Percentiles rank a stretch among this genome's conserved stretches.
These are phyloP conservation scores for Cyrtorhinus lividipennis DNA, from an alignment of 1,140 invertebrate genomes.

Conservation along the genomic window DNA sequence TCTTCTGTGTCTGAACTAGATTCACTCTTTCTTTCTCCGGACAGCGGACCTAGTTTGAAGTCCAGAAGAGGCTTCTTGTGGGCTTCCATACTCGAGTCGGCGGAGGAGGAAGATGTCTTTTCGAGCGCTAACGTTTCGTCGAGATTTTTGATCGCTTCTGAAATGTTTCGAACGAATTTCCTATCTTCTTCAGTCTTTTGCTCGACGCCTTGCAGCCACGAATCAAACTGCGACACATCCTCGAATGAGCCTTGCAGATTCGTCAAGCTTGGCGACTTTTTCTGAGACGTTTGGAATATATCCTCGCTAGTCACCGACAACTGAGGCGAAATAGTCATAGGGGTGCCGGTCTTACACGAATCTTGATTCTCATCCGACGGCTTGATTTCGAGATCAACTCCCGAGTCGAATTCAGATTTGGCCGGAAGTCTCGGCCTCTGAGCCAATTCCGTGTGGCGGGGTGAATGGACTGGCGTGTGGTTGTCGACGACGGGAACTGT, in stretches of 20 bases:
- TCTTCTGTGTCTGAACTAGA: constrained; percentile 50
- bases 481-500: constrained; percentile 41
- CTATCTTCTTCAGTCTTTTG: constrained; percentile 35
- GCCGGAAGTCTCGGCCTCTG: constrained; percentile 11
- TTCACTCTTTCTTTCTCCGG: constrained; percentile 16
- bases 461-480: constrained; percentile 25
- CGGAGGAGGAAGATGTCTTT: constrained; percentile 38
- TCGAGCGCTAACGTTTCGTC: constrained; percentile 46
- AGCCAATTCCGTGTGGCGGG: constrained; percentile 12
- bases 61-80: constrained; percentile 29
- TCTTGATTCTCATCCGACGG: constrained; percentile 16
- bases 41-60: constrained; percentile 28
- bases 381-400: constrained; percentile 24
- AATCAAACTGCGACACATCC: constrained; percentile 31
- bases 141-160: constrained; percentile 46
- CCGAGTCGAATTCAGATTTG: constrained; percentile 26
- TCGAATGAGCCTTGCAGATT: constrained; percentile 32
- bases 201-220: constrained; percentile 41
- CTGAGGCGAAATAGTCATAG: constrained; percentile 23
- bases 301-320: constrained; percentile 22
- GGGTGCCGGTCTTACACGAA: constrained; percentile 17
- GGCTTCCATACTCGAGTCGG: constrained; percentile 36
- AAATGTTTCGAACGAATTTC: constrained; percentile 42
- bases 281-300: constrained; percentile 14
- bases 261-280: constrained; percentile 35